A percentile compares a stretch with the other conserved stretches of the same genome.
Conservation (phyloP, 2,888 invertebrate genomes). For the Poecilus cupreus region DNA sequence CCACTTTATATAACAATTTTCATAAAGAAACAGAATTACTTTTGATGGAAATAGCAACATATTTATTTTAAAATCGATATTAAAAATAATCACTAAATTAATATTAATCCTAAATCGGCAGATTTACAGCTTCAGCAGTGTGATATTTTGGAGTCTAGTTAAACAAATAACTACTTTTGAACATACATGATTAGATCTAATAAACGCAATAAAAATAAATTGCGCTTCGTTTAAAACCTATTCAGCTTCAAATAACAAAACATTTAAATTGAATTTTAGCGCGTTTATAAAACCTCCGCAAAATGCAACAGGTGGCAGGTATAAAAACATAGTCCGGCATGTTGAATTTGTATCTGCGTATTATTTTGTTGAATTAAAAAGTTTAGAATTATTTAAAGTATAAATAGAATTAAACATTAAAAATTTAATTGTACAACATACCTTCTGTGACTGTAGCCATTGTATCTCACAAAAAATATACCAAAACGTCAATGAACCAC, state of each 20-base stretch:
- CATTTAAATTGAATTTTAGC: constrained; percentile 1
- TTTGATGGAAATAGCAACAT: too few species aligned
- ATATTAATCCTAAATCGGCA: too few species aligned
- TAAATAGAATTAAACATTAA: neutral
- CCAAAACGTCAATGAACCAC: constrained; percentile 43
- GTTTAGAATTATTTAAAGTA: neutral
- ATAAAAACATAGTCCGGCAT: neutral
- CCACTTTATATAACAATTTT: too few species aligned
- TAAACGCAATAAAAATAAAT: neutral
- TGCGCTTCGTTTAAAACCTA: neutral
- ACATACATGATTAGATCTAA: neutral
- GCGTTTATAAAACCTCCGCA: neutral
- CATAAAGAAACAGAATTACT: too few species aligned
- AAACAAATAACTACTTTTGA: too few species aligned
- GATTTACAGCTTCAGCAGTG: too few species aligned
- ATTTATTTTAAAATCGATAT: too few species aligned
- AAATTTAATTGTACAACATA: constrained; percentile 32
- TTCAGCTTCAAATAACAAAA: neutral
- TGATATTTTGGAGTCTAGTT: too few species aligned
- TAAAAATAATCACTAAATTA: too few species aligned
- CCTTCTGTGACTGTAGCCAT: constrained; percentile 59
- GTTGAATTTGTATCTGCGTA: neutral
- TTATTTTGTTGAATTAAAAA: neutral
- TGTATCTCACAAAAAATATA: constrained; percentile 33
- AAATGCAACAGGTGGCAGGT: neutral